Evolutionary conservation across 1,140 invertebrate species (phyloP).

Genomic region (Papilio xuthus): DNA sequence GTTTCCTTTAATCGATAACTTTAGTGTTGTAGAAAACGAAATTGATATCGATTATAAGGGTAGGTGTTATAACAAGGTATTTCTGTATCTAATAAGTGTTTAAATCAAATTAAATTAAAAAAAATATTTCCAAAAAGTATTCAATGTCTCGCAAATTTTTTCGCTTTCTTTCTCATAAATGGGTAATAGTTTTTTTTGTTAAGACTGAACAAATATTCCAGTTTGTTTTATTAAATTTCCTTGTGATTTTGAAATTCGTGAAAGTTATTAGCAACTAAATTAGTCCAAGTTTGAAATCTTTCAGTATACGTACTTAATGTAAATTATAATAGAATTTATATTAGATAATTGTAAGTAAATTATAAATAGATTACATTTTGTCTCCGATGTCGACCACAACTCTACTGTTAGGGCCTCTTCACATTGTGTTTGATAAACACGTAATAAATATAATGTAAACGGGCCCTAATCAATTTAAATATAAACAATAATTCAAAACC

Average conservation of each 20-base stretch:
- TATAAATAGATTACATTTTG: constrained; percentile 74
- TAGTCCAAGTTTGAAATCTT: constrained; percentile 78
- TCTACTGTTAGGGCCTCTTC: constrained; percentile 61
- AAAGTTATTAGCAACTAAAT: constrained; percentile 71
- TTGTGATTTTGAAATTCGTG: constrained; percentile 60
- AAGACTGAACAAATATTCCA: constrained; percentile 80
- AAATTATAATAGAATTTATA: constrained; percentile 81
- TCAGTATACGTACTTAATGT: constrained; percentile 82
- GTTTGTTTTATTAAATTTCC: constrained; percentile 67
- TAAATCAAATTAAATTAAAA: constrained; percentile 69
- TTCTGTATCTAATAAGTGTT: constrained; percentile 74
- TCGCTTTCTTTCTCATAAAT: constrained; percentile 56
- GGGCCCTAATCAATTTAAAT: constrained; percentile 49
- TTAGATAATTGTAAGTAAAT: constrained; percentile 80
- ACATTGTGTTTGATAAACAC: constrained; percentile 48
- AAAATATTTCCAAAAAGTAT: constrained; percentile 58
- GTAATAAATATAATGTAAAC: constrained; percentile 50
- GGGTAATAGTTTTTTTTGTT: constrained; percentile 72
- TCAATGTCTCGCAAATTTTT: constrained; percentile 54
- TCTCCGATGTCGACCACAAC: constrained; percentile 64
- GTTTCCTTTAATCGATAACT: constrained; percentile 78
- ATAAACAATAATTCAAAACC: constrained; percentile 37
- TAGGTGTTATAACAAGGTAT: constrained; percentile 73
- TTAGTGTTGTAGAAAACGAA: constrained; percentile 73
- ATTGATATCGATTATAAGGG: constrained; percentile 68